These are phyloP conservation scores for Conchocele bisecta DNA, from an alignment of 2,888 invertebrate species.

Conservation along the genomic window DNA sequence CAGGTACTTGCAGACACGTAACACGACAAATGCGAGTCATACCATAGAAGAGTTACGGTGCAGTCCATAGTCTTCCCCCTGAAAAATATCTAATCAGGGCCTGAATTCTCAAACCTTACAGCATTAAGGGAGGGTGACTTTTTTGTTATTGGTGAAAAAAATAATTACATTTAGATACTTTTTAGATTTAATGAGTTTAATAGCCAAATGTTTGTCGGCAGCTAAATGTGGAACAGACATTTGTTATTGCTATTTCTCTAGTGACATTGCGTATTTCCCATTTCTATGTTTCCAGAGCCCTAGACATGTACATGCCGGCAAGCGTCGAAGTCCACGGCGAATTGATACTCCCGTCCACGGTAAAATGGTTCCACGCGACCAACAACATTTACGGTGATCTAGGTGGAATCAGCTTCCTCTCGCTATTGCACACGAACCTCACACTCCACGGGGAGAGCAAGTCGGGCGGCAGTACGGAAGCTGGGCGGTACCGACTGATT, in stretches of 20 bases:
- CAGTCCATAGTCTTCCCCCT: too few relatives aligned
- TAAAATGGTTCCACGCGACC: slow-evolving; percentile 55
- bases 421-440: slow-evolving; percentile 48
- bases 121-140: too few relatives aligned
- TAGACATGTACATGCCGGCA: slow-evolving; percentile 62
- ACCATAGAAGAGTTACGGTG: too few relatives aligned
- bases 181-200: too few relatives aligned
- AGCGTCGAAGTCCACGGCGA: slow-evolving; percentile 58
- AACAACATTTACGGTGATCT: slow-evolving; percentile 61
- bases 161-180: too few relatives aligned
- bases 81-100: too few relatives aligned
- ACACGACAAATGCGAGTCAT: too few relatives aligned
- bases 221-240: too few relatives aligned
- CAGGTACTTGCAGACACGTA: too few relatives aligned
- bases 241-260: not conserved
- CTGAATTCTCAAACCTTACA: too few relatives aligned
- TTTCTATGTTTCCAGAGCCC: slow-evolving; percentile 18
- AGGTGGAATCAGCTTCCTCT: slow-evolving; percentile 60
- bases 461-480: slow-evolving; percentile 17
- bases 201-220: too few relatives aligned
- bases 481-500: slow-evolving; percentile 35
- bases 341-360: slow-evolving; percentile 51
- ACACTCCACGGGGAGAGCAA: slow-evolving; percentile 42
- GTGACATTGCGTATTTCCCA: not conserved
- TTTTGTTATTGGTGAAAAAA: too few relatives aligned